Percentiles rank a stretch among this genome's conserved stretches.
phyloP scores from a whole-genome alignment of 2,113 vertebrate genomes.

The Colaptes auratus region DNA sequence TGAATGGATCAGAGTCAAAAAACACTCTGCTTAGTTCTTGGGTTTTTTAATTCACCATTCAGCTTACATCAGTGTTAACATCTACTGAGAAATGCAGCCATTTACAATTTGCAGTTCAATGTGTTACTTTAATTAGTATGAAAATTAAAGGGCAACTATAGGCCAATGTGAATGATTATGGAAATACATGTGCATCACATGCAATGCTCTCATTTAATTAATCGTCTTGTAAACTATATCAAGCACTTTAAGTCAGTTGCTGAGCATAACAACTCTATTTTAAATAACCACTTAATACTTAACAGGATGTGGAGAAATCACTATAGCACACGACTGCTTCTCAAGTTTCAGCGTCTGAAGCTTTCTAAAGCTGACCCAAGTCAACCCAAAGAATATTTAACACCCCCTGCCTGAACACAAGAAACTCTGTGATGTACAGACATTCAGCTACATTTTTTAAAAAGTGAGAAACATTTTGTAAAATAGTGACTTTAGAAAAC shows the following conservation, averaged over 20 bases:
- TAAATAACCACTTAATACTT: conserved; percentile 81
- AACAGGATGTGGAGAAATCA: conserved; percentile 77
- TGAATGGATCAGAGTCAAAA: conserved; percentile 73
- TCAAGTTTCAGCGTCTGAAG: conserved; percentile 80
- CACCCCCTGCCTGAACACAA: conserved; percentile 76
- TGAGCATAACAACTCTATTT: conserved; percentile 78
- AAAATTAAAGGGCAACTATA: conserved; percentile 81
- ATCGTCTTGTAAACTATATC: conserved; percentile 80
- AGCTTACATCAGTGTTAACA: conserved; percentile 70
- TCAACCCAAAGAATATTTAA: conserved; percentile 78
- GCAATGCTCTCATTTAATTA: conserved; percentile 81
- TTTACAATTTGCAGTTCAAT: conserved; percentile 74
- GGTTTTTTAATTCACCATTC: conserved; percentile 64
- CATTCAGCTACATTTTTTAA: conserved; percentile 78
- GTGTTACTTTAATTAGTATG: conserved; percentile 83
- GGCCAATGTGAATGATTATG: conserved; percentile 80
- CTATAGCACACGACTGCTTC: conserved; percentile 67
- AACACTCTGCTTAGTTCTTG: conserved; percentile 64
- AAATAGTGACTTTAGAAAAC: conserved; percentile 77
- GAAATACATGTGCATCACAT: conserved; percentile 81
- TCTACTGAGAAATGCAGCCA: conserved; percentile 72
- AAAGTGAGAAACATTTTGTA: conserved; percentile 79
- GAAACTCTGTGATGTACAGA: conserved; percentile 82
- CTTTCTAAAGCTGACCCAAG: conserved; percentile 82
- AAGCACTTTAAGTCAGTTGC: conserved; percentile 76